phyloP scores from a whole-genome alignment of 2,113 vertebrate genomes.

The Urocynchramus pylzowi region DNA sequence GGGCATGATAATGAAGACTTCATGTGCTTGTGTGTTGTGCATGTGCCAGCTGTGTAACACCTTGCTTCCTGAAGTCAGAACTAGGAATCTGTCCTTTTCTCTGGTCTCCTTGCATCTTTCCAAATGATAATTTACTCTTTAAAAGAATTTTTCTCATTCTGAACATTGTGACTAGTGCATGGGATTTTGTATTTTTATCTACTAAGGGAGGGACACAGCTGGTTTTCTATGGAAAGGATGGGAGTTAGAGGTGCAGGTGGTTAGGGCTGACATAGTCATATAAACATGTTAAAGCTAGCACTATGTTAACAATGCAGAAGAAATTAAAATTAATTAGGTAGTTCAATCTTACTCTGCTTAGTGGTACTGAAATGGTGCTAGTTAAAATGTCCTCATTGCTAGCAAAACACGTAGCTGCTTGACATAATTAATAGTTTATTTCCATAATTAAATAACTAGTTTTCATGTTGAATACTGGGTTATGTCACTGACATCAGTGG shows the following conservation, averaged over 20 bases:
- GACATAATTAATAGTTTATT: conserved; percentile 6
- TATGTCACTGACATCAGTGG: neutral
- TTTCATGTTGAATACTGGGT: neutral
- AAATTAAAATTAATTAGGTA: neutral
- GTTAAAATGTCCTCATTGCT: neutral
- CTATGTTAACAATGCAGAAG: neutral
- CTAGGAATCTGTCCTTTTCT: neutral
- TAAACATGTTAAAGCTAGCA: neutral
- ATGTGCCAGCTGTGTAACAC: neutral
- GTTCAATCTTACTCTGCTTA: neutral
- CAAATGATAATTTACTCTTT: neutral
- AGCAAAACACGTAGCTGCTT: neutral
- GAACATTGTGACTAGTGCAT: neutral
- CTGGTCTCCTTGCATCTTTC: neutral
- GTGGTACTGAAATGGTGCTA: neutral
- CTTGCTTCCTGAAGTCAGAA: neutral
- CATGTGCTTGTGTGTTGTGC: neutral
- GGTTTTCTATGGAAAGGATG: neutral
- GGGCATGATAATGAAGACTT: neutral
- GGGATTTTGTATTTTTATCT: neutral
- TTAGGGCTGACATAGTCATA: neutral
- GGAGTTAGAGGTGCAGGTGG: neutral
- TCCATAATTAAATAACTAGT: neutral
- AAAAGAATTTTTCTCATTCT: neutral
- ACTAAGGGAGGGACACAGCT: neutral